phyloP scores from a whole-genome alignment of 2,888 invertebrate species.

The Nomada goodeniana region DNA sequence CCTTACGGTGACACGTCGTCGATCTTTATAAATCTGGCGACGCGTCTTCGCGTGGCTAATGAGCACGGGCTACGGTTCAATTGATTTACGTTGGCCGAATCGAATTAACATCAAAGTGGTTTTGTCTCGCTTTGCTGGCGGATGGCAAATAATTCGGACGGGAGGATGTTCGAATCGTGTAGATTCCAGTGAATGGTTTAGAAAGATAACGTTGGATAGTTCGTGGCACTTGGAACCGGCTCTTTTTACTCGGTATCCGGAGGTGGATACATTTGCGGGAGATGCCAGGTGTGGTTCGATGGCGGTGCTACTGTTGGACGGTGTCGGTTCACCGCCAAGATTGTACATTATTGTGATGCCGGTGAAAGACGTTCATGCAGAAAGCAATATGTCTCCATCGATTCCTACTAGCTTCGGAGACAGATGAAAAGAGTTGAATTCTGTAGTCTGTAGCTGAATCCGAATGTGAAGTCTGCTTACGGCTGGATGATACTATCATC shows the following conservation, averaged over 20 bases:
- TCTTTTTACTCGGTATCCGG: too few relatives aligned
- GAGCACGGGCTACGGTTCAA: conserved; percentile 4
- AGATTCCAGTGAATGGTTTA: too few relatives aligned
- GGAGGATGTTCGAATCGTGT: too few relatives aligned
- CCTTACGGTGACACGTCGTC: conserved; percentile 20
- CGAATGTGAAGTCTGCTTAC: neutral
- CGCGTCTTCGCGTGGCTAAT: conserved; percentile 33
- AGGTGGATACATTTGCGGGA: too few relatives aligned
- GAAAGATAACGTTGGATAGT: too few relatives aligned
- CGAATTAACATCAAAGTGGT: conserved; percentile 21
- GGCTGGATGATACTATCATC: too few relatives aligned
- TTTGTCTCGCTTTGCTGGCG: neutral
- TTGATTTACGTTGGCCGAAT: conserved; percentile 27
- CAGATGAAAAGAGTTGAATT: neutral
- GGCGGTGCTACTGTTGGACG: neutral
- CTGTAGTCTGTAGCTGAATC: neutral
- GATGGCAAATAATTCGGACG: neutral
- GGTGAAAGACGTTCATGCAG: neutral
- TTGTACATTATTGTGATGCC: neutral
- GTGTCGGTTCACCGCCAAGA: neutral
- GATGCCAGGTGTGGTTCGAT: neutral
- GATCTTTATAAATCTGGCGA: conserved; percentile 44
- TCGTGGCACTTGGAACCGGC: too few relatives aligned
- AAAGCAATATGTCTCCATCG: conserved; percentile 5
- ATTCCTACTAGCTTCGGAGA: neutral